Base-by-base conservation (phyloP, 37 sponge, comb jelly and placozoan species). In the Ephydatia muelleri region DNA sequence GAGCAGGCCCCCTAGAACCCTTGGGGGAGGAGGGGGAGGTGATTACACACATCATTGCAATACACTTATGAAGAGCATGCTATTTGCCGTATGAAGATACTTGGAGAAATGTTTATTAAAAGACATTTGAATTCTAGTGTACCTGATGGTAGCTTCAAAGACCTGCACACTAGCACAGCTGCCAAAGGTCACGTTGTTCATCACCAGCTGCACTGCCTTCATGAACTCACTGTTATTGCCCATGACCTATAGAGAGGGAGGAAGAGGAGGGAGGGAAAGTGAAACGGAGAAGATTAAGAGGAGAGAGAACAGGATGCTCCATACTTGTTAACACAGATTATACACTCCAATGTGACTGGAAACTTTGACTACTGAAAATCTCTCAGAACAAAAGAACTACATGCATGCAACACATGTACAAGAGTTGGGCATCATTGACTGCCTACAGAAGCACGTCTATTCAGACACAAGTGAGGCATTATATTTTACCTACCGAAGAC, bases 141-240 rank as follows among this genome's bases (percentile, higher is more conserved):
- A 95, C 95, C 97, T 91, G n/a, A 99, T 99, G 30, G 88, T 95
- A 5, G 90, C 96, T 73, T 99, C 99, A 91, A 99, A 99, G 30
- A 99, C 99, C 84, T 96, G 97, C 11, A 99, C 97, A 57, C 95
- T 99, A 1, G 88, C 74, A 66, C 94, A 93, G 49, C 86, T 83
- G 19, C 88, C 84, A 72, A 99, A 99, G 32, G 90, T 81, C 32
- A 96, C 95, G 13, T 88, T 80, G 47, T 99, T 84, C 38, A 95
- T 40, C 4, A 97, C 80, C 30, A 93, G 71, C 66, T 93, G 76
- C 11, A 97, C 94, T 2, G 96, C 97, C 67, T 85, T 80, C 74
- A 82, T 89, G 82, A 99, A 99, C 73, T 97, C 92, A 82, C 87
- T 80, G 29, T 67, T 57, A 81, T 97, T 95, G 14, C 97, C 97